Percentiles rank a stretch among this genome's conserved stretches.
These are phyloP conservation scores for Anolis carolinensis DNA, from an alignment of 2,113 vertebrate genomes.

Conservation along the genomic window DNA sequence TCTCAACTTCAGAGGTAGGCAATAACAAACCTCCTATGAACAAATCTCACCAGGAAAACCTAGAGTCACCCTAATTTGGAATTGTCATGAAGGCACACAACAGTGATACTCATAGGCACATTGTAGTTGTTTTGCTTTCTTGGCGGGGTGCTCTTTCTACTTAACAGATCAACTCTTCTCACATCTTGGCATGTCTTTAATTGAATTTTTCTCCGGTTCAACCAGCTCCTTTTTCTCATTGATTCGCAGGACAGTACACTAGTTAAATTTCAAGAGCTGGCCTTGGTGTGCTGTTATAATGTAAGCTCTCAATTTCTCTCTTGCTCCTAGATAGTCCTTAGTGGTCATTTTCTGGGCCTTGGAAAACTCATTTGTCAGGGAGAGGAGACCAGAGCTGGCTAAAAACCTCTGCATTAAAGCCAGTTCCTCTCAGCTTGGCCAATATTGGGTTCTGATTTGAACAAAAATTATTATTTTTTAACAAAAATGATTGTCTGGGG, in stretches of 20 bases:
- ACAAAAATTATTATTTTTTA: slow-evolving; percentile 23
- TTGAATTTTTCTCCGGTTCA: neutral
- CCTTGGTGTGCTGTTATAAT: neutral
- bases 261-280: neutral
- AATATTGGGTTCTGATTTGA: neutral
- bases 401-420: slow-evolving; percentile 20
- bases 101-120: too few species aligned
- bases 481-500: neutral
- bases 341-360: neutral
- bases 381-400: neutral
- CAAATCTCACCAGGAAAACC: too few species aligned
- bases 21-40: too few species aligned
- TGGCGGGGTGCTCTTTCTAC: neutral
- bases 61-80: too few species aligned
- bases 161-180: neutral
- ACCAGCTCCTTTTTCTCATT: neutral
- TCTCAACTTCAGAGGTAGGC: too few species aligned
- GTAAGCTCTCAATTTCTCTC: neutral
- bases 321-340: neutral
- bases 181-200: neutral
- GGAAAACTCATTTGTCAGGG: neutral
- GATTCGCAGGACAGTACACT: too few species aligned
- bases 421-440: neutral
- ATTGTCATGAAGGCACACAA: too few species aligned
- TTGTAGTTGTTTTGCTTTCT: too few species aligned